These are phyloP conservation scores for Gambelia wislizenii DNA, from an alignment of 2,797 vertebrate genomes.

Conservation along the genomic window DNA sequence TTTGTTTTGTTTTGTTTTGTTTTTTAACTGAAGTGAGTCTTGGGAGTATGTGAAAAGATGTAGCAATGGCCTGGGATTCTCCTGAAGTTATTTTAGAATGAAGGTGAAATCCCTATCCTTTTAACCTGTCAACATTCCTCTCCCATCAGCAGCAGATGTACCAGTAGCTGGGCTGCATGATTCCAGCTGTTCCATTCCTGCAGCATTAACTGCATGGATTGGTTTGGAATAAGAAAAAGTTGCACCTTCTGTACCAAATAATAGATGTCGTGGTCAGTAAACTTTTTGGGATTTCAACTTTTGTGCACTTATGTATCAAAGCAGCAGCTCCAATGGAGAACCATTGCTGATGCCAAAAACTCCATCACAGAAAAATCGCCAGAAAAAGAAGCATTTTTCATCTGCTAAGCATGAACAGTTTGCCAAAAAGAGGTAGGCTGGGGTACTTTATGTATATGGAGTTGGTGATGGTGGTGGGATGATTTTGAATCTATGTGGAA, in stretches of 20 bases:
- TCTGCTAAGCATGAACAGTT: conserved; percentile 76
- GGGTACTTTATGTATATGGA: not conserved
- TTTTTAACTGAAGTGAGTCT: no score
- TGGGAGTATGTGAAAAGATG: not conserved
- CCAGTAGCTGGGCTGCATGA: no score
- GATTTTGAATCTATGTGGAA: not conserved
- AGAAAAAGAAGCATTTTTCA: conserved; percentile 85
- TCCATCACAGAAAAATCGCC: conserved; percentile 90
- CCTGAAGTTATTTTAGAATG: not conserved
- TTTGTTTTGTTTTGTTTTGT: no score
- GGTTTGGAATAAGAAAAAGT: not conserved
- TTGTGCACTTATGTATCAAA: not conserved
- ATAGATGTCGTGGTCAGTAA: not conserved
- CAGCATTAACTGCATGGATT: not conserved
- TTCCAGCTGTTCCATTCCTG: not conserved
- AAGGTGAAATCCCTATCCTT: not conserved
- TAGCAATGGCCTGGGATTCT: not conserved
- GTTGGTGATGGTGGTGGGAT: not conserved
- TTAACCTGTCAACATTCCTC: not conserved
- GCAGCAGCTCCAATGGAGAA: conserved; percentile 88
- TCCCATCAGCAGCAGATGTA: not conserved
- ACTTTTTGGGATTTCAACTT: not conserved
- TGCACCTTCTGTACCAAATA: not conserved
- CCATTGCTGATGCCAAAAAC: conserved; percentile 94
- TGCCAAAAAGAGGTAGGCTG: conserved; percentile 72